phyloP scores from a whole-genome alignment of 2,888 invertebrate species.

The Andrena camellia region DNA sequence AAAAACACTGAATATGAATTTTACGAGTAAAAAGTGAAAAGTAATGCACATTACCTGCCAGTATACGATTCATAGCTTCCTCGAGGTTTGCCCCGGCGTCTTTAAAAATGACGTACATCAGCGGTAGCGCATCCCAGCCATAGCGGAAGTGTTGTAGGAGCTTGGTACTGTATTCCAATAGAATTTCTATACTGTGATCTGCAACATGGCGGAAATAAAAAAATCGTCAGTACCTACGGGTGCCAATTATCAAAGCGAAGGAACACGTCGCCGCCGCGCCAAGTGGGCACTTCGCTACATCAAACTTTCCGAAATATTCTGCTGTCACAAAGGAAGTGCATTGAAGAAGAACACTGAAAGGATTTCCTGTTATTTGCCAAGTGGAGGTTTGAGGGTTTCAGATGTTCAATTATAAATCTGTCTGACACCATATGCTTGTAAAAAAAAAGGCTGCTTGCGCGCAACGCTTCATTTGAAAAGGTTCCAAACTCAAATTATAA shows the following conservation, averaged over 20 bases:
- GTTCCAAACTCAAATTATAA: constrained; percentile 15
- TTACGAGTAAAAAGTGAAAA: not conserved
- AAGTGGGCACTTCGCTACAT: too few species aligned
- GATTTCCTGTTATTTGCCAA: too few species aligned
- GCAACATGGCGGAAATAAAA: constrained; percentile 10
- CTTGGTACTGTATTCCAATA: constrained; percentile 91
- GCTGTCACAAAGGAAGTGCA: too few species aligned
- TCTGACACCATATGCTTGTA: not conserved
- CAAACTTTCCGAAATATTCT: too few species aligned
- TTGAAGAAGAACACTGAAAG: too few species aligned
- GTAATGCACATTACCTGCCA: constrained; percentile 88
- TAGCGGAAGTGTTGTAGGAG: constrained; percentile 88
- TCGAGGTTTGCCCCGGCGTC: constrained; percentile 91
- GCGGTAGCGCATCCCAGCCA: constrained; percentile 93
- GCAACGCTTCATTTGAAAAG: not conserved
- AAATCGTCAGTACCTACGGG: not conserved
- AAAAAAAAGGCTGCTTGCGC: constrained; percentile 9
- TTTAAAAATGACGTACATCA: constrained; percentile 92
- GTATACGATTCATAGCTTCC: constrained; percentile 91
- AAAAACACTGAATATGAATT: not conserved
- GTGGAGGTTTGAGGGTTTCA: too few species aligned
- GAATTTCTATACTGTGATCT: constrained; percentile 84
- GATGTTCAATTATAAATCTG: too few species aligned
- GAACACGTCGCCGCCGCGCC: too few species aligned
- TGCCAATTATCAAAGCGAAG: not conserved